Conservation (phyloP, 2,113 vertebrate species). For the Cyprinodon tularosa region DNA sequence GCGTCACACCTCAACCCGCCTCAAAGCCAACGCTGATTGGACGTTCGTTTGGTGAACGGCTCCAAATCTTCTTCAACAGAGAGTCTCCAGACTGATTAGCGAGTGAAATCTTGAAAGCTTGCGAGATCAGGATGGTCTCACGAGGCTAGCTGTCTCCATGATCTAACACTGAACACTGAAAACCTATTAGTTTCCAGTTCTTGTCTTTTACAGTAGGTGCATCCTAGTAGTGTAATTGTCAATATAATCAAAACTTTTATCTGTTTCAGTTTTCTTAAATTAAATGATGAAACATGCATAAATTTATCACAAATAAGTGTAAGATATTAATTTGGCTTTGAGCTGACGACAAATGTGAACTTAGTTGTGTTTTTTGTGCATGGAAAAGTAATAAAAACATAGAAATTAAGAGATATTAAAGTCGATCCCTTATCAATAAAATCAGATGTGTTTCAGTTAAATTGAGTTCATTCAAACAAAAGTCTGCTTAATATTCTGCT, state of each 20-base stretch:
- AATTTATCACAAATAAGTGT: neutral
- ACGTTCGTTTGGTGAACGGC: no score
- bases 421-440: no score
- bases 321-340: no score
- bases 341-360: no score
- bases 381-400: neutral
- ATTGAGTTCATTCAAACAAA: neutral
- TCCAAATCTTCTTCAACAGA: no score
- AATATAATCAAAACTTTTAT: neutral
- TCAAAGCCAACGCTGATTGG: no score
- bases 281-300: neutral
- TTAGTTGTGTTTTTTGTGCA: no score
- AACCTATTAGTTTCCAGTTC: neutral
- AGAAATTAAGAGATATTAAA: neutral
- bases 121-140: no score
- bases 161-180: neutral
- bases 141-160: conserved; percentile 12
- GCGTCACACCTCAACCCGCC: no score
- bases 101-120: no score
- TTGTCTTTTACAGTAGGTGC: neutral
- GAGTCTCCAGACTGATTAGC: no score
- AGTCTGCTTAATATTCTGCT: neutral
- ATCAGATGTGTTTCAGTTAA: no score
- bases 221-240: neutral
- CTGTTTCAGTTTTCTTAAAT: neutral